These are phyloP conservation scores for Trididemnum clinides DNA, from an alignment of 23 tunicate genomes.

Conservation along the genomic window DNA sequence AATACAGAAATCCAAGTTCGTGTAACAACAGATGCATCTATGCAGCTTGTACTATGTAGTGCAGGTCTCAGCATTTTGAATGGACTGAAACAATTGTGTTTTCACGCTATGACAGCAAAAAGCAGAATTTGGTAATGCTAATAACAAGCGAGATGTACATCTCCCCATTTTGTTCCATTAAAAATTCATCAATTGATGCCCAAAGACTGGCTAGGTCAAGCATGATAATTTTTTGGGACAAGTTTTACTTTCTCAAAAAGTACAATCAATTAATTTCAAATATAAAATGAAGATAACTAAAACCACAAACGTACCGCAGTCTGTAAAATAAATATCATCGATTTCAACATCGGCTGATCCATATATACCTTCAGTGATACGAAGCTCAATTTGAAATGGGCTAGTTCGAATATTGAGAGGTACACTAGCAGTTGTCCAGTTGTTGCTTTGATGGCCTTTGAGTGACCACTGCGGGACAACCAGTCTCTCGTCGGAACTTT, in stretches of 20 bases:
- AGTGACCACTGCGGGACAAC: conserved; percentile 5
- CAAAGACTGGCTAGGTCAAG: too few species aligned
- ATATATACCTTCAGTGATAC: not conserved
- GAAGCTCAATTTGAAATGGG: conserved; percentile 15
- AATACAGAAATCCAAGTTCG: not conserved
- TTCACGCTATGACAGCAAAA: too few species aligned
- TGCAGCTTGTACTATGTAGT: too few species aligned
- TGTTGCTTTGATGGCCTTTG: not conserved
- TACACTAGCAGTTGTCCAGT: not conserved
- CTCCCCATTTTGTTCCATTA: too few species aligned
- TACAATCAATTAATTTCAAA: not conserved
- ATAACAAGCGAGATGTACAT: too few species aligned
- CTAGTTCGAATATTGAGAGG: not conserved
- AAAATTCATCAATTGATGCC: too few species aligned
- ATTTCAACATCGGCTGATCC: conserved; percentile 1
- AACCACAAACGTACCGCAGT: conserved; percentile 19
- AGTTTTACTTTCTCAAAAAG: not conserved
- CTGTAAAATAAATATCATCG: not conserved
- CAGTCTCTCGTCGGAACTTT: not conserved
- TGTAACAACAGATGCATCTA: not conserved
- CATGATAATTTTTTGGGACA: not conserved
- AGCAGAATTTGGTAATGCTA: too few species aligned
- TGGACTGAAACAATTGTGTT: too few species aligned
- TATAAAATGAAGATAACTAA: too few species aligned
- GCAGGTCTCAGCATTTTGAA: too few species aligned